Evolutionary conservation across 2,888 invertebrate species (phyloP), one percentile per base, ranked within the genome.

Genomic region (Myathropa florea): DNA sequence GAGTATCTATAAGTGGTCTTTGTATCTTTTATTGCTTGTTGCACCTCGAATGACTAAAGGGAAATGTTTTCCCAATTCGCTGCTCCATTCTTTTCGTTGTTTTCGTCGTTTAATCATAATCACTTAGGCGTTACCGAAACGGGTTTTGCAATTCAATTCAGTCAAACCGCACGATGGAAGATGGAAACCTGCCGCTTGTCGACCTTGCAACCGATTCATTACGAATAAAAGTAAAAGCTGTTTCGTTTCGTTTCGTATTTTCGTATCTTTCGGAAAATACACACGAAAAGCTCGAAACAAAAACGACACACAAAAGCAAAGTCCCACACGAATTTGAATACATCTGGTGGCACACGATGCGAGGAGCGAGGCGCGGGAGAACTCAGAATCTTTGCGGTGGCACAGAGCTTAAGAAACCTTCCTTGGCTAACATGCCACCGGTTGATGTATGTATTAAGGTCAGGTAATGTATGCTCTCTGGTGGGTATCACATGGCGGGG

Each of bases 201-300:
- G 92, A 92, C 92, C 92, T 92, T 92, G 92, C 92, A 91, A 91
- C 90, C 89, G 89, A 91, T 92, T 91, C 90, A 89, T 89, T 89
- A 79, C 85, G 83, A 86, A 86, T 79, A 79, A 86, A 86, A 86
- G 86, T 86, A 86, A 86, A 86, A 86, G 86, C 83, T 86, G 86
- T 86, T 86, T 86, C 65, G 75, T 71, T 86, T 81, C 64, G 68
- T 55, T 61, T 59, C 55, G 23, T 36, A 59, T 75, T 64, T 55
- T 55, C 10, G 12, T 64, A 59, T 72, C 55, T 71, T 67, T 78
- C 23, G 28, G 46, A 46, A n/a, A 14, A 14, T 39, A n/a, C 39
- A 39, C 39, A 18, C 46, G 18, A 46, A 46, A 46, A 46, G 18
- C 46, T 21, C 18, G 33, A 18, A 18, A 18, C 39, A 12, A 12